These are phyloP conservation scores for Morpho helenor DNA, from an alignment of 2,888 invertebrate species.

Conservation along the genomic window DNA sequence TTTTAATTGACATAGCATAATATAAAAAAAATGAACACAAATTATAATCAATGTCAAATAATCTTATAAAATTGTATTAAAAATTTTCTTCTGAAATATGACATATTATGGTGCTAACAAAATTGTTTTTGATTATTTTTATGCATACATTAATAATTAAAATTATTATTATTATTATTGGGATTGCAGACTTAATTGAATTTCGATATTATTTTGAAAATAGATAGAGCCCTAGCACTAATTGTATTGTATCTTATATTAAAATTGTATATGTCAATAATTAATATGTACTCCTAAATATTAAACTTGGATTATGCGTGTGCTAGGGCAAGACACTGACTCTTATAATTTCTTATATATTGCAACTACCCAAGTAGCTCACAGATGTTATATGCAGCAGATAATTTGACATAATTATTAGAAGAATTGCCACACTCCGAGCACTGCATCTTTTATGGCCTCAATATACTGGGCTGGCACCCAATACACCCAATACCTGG, in stretches of 20 bases:
- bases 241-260: conserved; percentile 12
- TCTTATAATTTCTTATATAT: conserved; percentile 54
- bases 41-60: not conserved
- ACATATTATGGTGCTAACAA: too few relatives aligned
- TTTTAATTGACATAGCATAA: conserved; percentile 74
- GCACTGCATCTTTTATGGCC: conserved; percentile 93
- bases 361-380: conserved; percentile 68
- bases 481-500: conserved; percentile 96
- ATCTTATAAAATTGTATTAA: conserved; percentile 6
- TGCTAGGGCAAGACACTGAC: conserved; percentile 31
- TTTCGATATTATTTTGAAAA: conserved; percentile 11
- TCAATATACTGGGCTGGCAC: conserved; percentile 94
- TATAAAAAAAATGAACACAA: conserved; percentile 52
- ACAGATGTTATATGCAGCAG: conserved; percentile 49
- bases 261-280: conserved; percentile 21
- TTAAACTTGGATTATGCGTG: conserved; percentile 19
- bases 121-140: conserved; percentile 9
- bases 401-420: conserved; percentile 53
- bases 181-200: not conserved
- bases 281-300: conserved; percentile 24
- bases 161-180: too few relatives aligned
- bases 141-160: not conserved
- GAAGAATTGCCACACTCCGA: conserved; percentile 91
- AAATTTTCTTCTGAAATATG: not conserved
- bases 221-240: conserved; percentile 25